Base-by-base conservation (phyloP, 2,888 invertebrate species). In the Drosophila barbarae region DNA sequence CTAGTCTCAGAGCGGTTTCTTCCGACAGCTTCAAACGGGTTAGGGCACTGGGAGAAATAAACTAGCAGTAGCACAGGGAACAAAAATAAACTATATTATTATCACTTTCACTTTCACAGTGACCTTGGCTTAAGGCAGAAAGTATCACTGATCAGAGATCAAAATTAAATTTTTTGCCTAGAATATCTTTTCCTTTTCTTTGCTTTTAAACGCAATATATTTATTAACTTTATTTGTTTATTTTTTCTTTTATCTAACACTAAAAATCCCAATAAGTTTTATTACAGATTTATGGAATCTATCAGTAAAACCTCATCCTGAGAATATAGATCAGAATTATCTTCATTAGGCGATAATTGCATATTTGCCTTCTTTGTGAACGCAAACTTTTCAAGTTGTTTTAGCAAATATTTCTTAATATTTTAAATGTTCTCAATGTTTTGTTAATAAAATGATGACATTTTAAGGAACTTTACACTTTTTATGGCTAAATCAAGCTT, bases 11-110 rank as follows among this genome's bases (percentile, higher is more conserved):
- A 46, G 50, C 51, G 39, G 44, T 57, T 51, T 67, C 67, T 68
- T 68, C 69, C 68, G 69, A 58, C 66, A 67, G 51, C 51, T 66
- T 46, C 50, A 66, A 61, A 57, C 59, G 59, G 59, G 59, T 60
- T 60, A n/a, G 15, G 18, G n/a, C 59, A 60, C 59, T 34, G 42
- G 10, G 13, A 34, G 23, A 46, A 56, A 55, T 5, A 2, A 0
- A 2, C 6, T 6, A 9, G 1, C n/a, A n/a, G 9, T 32, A 3
- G 3, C 12, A 1, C 5, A 23, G n/a, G 8, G 0, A 28, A 38
- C 2, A 23, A 10, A 12, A 18, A 15, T 8, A 23, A 23, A 8
- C 3, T 23, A 9, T 10, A 10, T 5, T 15, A 10, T 1, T n/a
- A n/a, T 49, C 10, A 47, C 46, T 21, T 47, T 47, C 13, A 32